Evolutionary conservation across 1,140 invertebrate species (phyloP), one percentile per base, ranked within the genome.

Genomic region (Drosophila gunungcola): DNA sequence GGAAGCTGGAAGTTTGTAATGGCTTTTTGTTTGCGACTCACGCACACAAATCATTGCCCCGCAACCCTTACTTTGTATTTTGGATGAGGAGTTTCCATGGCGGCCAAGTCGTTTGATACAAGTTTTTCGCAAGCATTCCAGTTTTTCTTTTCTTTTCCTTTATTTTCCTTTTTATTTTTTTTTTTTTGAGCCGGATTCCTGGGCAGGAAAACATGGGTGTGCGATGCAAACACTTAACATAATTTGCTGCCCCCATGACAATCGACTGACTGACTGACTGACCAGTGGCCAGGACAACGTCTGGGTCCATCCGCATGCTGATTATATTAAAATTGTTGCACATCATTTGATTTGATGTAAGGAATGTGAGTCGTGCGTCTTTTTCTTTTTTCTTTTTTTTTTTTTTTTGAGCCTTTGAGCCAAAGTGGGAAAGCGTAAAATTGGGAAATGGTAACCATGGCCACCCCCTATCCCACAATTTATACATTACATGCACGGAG

Each of bases 291-390:
- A 77, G 84, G 84, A 73, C 75, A 73, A 86, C 77, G 42, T 34
- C 62, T 11, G 25, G 57, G 34, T 9, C 29, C 29, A 43, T 52
- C 29, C 34, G 16, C 54, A 80, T 74, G 52, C 53, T 73, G 55
- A 48, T 43, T 57, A 89, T 89, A 88, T 88, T 80, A 84, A 65
- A 70, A 76, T 88, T 83, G 43, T 75, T 83, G 84, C 82, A 83
- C 70, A 88, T 89, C 75, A 86, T 79, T 79, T 79, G 49, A 78
- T 78, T 77, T 76, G 73, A 60, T 77, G 63, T 63, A 25, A 12
- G 36, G 21, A 48, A 39, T 69, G 67, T 42, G 16, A 21, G 11
- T 10, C 21, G 64, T 25, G 10, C 13, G 62, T 38, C 46, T 32
- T 36, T 21, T 21, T 21, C 16, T 21, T 21, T 21, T 21, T 21